These are phyloP conservation scores for Sarcophilus harrisii DNA, from an alignment of 2,797 vertebrate genomes.

Conservation along the genomic window DNA sequence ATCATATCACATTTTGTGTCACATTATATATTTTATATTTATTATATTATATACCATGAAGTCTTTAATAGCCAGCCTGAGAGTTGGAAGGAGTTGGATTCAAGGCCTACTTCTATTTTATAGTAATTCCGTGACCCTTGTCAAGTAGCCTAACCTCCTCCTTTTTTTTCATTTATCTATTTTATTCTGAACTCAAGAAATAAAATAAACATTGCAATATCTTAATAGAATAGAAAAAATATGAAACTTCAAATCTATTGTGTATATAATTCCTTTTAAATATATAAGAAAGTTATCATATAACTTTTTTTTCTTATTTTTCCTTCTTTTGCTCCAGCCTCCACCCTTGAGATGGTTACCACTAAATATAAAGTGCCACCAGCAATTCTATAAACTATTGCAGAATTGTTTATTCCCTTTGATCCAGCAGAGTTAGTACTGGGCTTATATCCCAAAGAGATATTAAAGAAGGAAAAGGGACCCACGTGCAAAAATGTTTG, in stretches of 20 bases:
- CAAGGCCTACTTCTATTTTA: not conserved
- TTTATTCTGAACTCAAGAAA: not conserved
- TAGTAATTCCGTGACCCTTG: not conserved
- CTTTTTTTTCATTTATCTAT: not conserved
- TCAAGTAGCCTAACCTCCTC: not conserved
- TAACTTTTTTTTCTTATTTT: not conserved
- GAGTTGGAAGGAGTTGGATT: not conserved
- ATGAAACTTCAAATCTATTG: not conserved
- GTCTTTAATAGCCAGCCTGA: not conserved
- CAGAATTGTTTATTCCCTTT: not conserved
- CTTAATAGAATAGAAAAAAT: not conserved
- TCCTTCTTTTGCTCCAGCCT: not conserved
- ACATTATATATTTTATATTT: not conserved
- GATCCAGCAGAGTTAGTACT: too few species aligned
- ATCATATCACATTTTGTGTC: not conserved
- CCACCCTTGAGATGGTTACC: not conserved
- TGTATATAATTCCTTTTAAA: not conserved
- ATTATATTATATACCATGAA: not conserved
- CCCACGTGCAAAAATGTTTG: too few species aligned
- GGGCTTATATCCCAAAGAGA: too few species aligned
- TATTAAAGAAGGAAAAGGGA: too few species aligned
- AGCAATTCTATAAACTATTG: not conserved
- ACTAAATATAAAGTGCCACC: not conserved
- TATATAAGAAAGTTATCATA: not conserved
- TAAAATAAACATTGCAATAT: not conserved